Conservation (phyloP, 2,797 vertebrate genomes). For the Lindbergichthys nudifrons region DNA sequence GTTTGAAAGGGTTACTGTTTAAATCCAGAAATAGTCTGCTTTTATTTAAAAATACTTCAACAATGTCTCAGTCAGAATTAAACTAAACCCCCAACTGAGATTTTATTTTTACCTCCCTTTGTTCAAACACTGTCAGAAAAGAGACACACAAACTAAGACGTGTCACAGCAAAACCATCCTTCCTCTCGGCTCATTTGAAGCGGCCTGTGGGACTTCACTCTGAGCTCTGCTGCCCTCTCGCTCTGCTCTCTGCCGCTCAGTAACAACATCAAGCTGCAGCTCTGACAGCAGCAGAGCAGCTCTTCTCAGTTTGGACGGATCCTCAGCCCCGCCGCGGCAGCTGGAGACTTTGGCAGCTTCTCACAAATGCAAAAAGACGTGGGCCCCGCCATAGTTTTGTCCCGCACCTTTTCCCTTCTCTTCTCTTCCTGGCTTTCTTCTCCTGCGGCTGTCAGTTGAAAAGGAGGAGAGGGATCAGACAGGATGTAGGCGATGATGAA, state of each 20-base stretch:
- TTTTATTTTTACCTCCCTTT: neutral
- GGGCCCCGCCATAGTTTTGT: slow-evolving; percentile 55
- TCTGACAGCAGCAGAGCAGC: slow-evolving; percentile 76
- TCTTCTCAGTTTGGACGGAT: slow-evolving; percentile 60
- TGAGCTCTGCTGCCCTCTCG: slow-evolving; percentile 70
- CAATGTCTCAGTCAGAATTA: neutral
- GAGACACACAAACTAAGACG: slow-evolving; percentile 24
- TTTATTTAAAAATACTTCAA: neutral
- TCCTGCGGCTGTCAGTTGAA: slow-evolving; percentile 70
- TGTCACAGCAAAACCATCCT: slow-evolving; percentile 58
- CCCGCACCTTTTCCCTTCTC: slow-evolving; percentile 59
- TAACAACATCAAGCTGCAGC: slow-evolving; percentile 66
- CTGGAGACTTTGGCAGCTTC: slow-evolving; percentile 74
- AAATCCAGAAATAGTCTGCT: neutral
- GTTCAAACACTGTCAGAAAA: slow-evolving; percentile 38
- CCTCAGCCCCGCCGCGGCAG: slow-evolving; percentile 56
- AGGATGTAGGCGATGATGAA: slow-evolving; percentile 76
- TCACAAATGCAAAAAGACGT: slow-evolving; percentile 44
- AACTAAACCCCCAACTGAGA: slow-evolving; percentile 7
- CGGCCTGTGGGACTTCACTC: slow-evolving; percentile 53
- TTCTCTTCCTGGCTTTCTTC: slow-evolving; percentile 70
- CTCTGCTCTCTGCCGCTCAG: slow-evolving; percentile 49
- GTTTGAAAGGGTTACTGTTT: neutral
- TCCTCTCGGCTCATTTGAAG: slow-evolving; percentile 61
- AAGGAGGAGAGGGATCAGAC: slow-evolving; percentile 71